phyloP scores from a whole-genome alignment of 1,140 invertebrate species.

The Heterodera schachtii region DNA sequence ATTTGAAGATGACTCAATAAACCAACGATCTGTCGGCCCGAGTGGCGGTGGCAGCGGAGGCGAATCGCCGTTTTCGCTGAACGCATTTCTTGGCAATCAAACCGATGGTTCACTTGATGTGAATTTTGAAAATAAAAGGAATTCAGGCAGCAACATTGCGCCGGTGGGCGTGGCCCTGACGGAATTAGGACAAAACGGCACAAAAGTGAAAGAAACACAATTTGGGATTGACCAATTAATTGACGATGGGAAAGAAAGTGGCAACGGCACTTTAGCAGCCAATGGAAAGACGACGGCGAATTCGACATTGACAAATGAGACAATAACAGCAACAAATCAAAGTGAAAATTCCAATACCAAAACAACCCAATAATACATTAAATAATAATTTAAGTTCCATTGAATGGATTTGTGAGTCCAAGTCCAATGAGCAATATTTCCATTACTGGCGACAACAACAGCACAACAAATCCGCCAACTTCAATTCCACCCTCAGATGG shows the following conservation, averaged over 20 bases:
- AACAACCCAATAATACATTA: background rate
- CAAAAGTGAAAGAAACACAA: background rate
- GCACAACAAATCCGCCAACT: background rate
- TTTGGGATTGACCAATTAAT: slow-evolving; percentile 2
- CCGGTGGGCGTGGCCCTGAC: background rate
- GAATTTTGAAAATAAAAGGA: no score
- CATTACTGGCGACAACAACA: background rate
- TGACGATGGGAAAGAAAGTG: background rate
- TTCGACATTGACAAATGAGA: background rate
- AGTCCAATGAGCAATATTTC: background rate
- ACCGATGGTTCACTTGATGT: background rate
- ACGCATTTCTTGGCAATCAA: slow-evolving; percentile 25
- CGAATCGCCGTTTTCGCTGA: slow-evolving; percentile 26
- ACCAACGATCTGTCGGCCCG: background rate
- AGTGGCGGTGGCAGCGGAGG: background rate
- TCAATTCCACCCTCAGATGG: background rate
- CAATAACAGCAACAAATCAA: background rate
- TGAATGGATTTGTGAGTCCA: background rate
- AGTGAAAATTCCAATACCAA: background rate
- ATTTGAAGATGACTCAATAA: background rate
- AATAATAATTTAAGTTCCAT: background rate
- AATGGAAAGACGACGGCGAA: slow-evolving; percentile 14
- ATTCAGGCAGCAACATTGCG: background rate
- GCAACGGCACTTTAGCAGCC: background rate
- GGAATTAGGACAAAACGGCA: background rate